phyloP scores from a whole-genome alignment of 2,113 vertebrate genomes.

The Pogonocichla stellata region DNA sequence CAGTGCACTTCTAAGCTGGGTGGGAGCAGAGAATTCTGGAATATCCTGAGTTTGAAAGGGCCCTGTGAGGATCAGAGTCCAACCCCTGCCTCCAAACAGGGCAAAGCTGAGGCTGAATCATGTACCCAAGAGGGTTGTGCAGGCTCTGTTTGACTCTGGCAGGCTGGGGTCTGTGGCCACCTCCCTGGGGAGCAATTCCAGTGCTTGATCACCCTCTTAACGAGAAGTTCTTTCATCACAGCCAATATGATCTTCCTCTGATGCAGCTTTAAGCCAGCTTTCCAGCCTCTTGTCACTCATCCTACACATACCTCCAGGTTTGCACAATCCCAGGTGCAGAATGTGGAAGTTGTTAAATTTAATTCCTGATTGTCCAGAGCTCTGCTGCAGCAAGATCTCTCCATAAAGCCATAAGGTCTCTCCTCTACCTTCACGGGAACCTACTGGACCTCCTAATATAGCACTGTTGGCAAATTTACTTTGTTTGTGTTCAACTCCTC shows the following conservation, averaged over 20 bases:
- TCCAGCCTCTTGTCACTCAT: not conserved
- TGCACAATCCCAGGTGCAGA: not conserved
- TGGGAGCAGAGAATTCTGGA: not conserved
- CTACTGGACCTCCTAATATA: not conserved
- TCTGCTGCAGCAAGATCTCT: not conserved
- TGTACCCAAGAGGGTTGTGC: rapidly evolving
- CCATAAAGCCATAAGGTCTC: not conserved
- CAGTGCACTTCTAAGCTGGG: rapidly evolving
- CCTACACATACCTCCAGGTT: rapidly evolving
- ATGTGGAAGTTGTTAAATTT: not conserved
- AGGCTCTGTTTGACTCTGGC: not conserved
- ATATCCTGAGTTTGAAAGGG: not conserved
- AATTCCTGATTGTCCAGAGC: not conserved
- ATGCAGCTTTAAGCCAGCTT: not conserved
- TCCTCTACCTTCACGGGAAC: not conserved
- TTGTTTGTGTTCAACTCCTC: not conserved
- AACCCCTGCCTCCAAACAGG: not conserved
- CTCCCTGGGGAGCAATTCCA: not conserved
- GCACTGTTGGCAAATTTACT: not conserved
- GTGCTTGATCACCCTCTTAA: not conserved
- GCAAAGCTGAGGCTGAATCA: not conserved
- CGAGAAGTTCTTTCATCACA: not conserved
- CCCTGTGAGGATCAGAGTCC: not conserved
- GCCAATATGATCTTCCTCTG: not conserved
- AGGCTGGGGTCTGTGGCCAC: rapidly evolving